A percentile compares a stretch with the other conserved stretches of the same genome.
phyloP scores from a whole-genome alignment of 1,140 invertebrate species.

The Scaptomyza montana region DNA sequence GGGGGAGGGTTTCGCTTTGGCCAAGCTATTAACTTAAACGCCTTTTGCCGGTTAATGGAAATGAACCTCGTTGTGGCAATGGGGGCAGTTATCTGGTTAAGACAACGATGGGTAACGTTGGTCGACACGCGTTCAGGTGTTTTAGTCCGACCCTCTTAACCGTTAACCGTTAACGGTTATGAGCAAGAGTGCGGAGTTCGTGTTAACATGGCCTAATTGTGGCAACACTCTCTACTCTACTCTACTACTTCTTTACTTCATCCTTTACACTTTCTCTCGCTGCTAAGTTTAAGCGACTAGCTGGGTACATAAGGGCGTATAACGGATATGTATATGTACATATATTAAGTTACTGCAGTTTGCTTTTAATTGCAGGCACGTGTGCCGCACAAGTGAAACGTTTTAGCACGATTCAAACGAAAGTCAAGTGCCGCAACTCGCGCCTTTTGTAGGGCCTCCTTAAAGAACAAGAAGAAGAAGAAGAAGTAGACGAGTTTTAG shows the following conservation, averaged over 20 bases:
- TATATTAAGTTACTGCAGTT: conserved; percentile 74
- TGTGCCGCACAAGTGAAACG: conserved; percentile 56
- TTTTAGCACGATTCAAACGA: conserved; percentile 48
- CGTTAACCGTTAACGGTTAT: conserved; percentile 41
- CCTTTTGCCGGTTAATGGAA: conserved; percentile 83
- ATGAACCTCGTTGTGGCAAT: conserved; percentile 72
- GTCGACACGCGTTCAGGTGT: conserved; percentile 46
- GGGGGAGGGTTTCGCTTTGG: conserved; percentile 31
- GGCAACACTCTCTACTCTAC: conserved; percentile 10
- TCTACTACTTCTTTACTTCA: background rate
- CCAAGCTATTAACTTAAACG: conserved; percentile 83
- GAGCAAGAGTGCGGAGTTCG: conserved; percentile 36
- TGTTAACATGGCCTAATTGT: conserved; percentile 72
- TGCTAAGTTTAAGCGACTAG: background rate
- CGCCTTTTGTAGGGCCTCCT: conserved; percentile 53
- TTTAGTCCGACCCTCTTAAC: conserved; percentile 44
- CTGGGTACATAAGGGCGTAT: background rate
- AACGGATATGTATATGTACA: conserved; percentile 1
- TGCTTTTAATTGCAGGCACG: conserved; percentile 77
- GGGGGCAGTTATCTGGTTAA: conserved; percentile 75
- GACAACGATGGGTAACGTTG: conserved; percentile 44
- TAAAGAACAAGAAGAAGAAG: background rate
- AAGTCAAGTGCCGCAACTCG: conserved; percentile 60
- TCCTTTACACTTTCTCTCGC: background rate
- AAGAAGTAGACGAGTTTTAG: conserved; percentile 15